Base-by-base conservation (phyloP, 2,888 invertebrate genomes). In the Temnothorax ravouxi region DNA sequence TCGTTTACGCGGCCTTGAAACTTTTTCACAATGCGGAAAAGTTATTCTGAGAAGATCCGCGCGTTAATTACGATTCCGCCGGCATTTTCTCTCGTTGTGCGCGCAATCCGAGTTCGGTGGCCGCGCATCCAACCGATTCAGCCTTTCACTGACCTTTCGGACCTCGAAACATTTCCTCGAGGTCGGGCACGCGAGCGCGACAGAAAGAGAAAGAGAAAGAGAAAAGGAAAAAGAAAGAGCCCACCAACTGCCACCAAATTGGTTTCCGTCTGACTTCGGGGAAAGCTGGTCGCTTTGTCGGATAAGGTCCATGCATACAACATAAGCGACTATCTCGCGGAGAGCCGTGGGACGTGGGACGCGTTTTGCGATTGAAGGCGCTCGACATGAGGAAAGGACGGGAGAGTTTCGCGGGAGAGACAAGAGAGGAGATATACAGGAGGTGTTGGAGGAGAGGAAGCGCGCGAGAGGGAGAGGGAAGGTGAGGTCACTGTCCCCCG, bases 401-500 rank as follows among this genome's bases (percentile, higher is more conserved):
- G 41, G 47, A 80, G 79, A 80, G 79, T 29, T 66, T 62, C 8
- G 59, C 25, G 21, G 84, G 71, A 83, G 83, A 76, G 77, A 76
- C 18, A 15, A 50, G 21, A 11, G 50, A 54, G 71, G 56, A 61
- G 79, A 80, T 72, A 72, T 18, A 59, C 47, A 59, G 66, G 66
- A 82, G 84, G 84, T 72, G 87, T 75, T 54, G 86, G 84, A 76
- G 87, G 84, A 81, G 76, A 83, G 82, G 84, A 67, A 79, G 84
- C 76, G 83, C 86, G 84, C 85, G 86, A 44, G 50, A 83, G 84
- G 92, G 92, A 92, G 93, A 92, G 92, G 93, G 92, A 92, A 93
- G 92, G 92, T 92, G 95, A 93, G 95, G 94, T 95, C 95, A 94
- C 93, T 95, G 95, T 94, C 94, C 94, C 92, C 91, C 91, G 91